A percentile compares a stretch with the other conserved stretches of the same genome.
These are phyloP conservation scores for Hydropsyche tenuis DNA, from an alignment of 1,140 invertebrate species.

Conservation along the genomic window DNA sequence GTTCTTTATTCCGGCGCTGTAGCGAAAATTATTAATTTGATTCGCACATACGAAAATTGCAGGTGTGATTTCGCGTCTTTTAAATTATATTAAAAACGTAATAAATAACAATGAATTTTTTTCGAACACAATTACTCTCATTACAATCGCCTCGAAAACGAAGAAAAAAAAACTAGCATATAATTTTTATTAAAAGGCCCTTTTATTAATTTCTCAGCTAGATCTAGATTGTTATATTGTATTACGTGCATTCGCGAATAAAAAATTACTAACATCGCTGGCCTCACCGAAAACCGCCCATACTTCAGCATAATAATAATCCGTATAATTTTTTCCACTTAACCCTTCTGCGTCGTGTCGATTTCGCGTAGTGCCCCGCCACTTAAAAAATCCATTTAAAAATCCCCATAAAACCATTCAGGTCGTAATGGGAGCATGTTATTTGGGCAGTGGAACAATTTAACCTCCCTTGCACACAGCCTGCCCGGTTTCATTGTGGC, in stretches of 20 bases:
- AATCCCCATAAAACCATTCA: constrained; percentile 41
- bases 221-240: not conserved
- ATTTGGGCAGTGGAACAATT: constrained; percentile 42
- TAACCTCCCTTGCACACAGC: constrained; percentile 37
- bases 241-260: not conserved
- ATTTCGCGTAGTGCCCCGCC: constrained; percentile 26
- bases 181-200: not conserved
- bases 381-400: constrained; percentile 42
- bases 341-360: constrained; percentile 34
- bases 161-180: no score
- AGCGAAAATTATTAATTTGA: no score
- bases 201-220: not conserved
- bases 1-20: no score
- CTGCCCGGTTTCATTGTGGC: constrained; percentile 33
- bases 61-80: no score
- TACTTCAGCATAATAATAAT: constrained; percentile 11
- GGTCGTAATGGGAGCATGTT: constrained; percentile 37
- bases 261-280: not conserved
- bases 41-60: no score
- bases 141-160: no score
- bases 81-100: no score
- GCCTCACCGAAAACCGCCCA: not conserved
- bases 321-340: constrained; percentile 3
- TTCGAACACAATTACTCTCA: no score
- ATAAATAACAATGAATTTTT: no score